phyloP scores from a whole-genome alignment of 2,797 vertebrate species.

The Varecia variegata region DNA sequence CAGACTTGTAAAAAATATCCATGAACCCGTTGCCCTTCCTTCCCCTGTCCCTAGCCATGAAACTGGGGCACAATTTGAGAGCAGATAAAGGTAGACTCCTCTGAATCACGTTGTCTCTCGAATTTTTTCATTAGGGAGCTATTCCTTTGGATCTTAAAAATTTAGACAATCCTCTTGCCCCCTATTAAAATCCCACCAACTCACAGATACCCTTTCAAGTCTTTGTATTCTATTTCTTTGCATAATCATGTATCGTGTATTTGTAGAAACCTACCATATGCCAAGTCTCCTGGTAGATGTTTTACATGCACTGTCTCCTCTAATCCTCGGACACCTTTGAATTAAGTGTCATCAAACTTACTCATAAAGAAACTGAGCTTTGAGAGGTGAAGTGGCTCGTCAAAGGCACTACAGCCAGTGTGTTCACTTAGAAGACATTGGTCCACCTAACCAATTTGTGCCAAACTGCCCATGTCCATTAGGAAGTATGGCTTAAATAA shows the following conservation, averaged over 20 bases:
- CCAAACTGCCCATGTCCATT: background rate
- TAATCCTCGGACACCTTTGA: background rate
- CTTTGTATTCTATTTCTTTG: background rate
- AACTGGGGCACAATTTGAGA: background rate
- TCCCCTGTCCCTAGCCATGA: background rate
- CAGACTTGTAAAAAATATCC: rapidly evolving
- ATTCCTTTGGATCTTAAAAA: background rate
- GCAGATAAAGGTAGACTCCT: background rate
- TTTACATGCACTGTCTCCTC: background rate
- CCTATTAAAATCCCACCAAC: background rate
- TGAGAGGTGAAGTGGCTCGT: background rate
- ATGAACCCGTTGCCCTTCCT: background rate
- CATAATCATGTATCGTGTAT: background rate
- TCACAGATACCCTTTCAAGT: background rate
- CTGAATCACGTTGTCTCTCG: background rate
- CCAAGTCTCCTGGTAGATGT: background rate
- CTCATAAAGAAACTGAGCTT: background rate
- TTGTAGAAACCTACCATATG: background rate
- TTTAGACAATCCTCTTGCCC: background rate
- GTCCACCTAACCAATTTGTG: background rate
- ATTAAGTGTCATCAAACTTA: background rate
- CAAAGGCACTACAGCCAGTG: background rate
- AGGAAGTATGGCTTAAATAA: background rate
- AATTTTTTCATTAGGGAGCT: background rate
- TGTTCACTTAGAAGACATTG: background rate